Evolutionary conservation across 2,888 invertebrate genomes (phyloP).

Genomic region (Pandemis corylana): DNA sequence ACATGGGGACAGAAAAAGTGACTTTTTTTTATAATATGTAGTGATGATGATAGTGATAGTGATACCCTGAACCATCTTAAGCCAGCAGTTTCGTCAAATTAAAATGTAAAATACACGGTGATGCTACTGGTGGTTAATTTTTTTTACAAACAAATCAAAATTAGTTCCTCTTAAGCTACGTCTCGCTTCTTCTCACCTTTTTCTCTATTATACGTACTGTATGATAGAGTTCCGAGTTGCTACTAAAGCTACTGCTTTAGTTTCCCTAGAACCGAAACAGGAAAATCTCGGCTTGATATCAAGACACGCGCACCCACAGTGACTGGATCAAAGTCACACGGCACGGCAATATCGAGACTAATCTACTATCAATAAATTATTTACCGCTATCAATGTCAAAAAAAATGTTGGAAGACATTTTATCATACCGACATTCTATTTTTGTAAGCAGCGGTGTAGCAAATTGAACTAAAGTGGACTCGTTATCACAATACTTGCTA

Average conservation of each 20-base stretch:
- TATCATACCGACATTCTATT: slow-evolving; percentile 29
- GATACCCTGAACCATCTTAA: too few species aligned
- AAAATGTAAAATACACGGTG: too few species aligned
- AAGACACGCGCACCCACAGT: neutral
- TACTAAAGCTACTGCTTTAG: neutral
- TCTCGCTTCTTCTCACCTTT: neutral
- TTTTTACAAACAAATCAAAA: neutral
- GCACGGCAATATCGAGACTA: neutral
- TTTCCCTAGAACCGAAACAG: neutral
- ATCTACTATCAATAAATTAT: slow-evolving; percentile 5
- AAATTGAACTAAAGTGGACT: slow-evolving; percentile 15
- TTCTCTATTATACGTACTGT: neutral
- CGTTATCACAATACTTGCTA: slow-evolving; percentile 13
- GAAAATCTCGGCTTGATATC: neutral
- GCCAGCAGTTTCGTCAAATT: too few species aligned
- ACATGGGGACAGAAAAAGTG: too few species aligned
- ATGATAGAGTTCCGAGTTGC: neutral
- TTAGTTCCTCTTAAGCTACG: neutral
- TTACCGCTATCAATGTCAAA: slow-evolving; percentile 18
- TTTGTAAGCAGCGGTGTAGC: slow-evolving; percentile 8
- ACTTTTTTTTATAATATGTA: too few species aligned
- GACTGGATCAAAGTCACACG: slow-evolving; percentile 6
- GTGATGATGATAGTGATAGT: too few species aligned
- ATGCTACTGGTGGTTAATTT: too few species aligned
- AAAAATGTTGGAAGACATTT: slow-evolving; percentile 3